phyloP scores from a whole-genome alignment of 2,797 vertebrate genomes.

The Orientallactaga sibirica region DNA sequence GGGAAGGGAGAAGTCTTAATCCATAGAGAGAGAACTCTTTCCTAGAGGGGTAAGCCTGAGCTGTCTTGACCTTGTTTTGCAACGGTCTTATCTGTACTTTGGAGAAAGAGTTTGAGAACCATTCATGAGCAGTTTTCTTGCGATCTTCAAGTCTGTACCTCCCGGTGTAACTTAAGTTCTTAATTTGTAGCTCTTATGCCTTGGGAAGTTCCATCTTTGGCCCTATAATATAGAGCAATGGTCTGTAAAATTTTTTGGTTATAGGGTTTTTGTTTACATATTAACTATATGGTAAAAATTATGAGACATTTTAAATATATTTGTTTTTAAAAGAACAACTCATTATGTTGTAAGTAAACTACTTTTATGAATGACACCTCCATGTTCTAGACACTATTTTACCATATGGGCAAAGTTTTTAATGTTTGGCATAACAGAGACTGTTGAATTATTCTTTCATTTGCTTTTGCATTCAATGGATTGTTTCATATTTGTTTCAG shows the following conservation, averaged over 20 bases:
- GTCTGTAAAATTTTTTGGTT: not conserved
- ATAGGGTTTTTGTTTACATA: not conserved
- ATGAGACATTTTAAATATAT: not conserved
- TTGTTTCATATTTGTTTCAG: not conserved
- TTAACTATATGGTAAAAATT: not conserved
- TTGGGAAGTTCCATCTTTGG: not conserved
- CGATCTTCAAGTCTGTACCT: not conserved
- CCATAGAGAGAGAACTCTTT: not conserved
- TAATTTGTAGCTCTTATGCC: not conserved
- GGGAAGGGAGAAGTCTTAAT: not conserved
- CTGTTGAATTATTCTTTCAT: not conserved
- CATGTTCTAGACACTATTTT: constrained; percentile 32
- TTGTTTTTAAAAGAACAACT: not conserved
- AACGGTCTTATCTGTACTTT: not conserved
- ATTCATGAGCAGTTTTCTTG: not conserved
- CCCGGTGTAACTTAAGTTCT: not conserved
- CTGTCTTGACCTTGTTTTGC: not conserved
- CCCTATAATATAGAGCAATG: not conserved
- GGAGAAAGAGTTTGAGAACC: not conserved
- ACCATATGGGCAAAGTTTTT: not conserved
- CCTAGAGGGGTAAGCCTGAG: not conserved
- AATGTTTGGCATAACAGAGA: not conserved
- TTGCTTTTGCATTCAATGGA: not conserved
- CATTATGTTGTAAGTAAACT: not conserved
- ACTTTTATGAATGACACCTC: constrained; percentile 10